Percentiles rank a stretch among this genome's conserved stretches.
Conservation (phyloP, 1,140 invertebrate species). For the Euura lappo region DNA sequence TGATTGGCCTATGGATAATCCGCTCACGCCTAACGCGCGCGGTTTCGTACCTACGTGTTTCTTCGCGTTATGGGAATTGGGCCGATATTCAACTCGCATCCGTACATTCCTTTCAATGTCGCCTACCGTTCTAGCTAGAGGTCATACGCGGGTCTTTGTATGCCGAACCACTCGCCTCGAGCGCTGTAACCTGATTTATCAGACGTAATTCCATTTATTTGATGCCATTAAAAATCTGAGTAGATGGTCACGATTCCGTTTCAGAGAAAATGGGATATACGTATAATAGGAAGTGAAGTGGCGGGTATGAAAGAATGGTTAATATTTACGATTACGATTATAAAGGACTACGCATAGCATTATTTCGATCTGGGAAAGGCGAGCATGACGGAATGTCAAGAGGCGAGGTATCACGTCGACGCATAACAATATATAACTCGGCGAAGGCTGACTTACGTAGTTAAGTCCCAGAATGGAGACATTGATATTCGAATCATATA, state of each 20-base stretch:
- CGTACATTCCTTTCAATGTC: constrained; percentile 58
- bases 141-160: constrained; percentile 51
- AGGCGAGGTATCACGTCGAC: constrained; percentile 36
- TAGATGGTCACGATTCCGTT: too few relatives aligned
- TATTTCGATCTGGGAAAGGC: constrained; percentile 60
- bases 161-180: constrained; percentile 30
- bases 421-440: constrained; percentile 45
- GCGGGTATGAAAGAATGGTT: constrained; percentile 23
- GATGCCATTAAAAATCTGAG: too few relatives aligned
- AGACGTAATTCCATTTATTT: neutral
- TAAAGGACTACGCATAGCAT: constrained; percentile 54
- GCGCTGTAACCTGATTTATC: neutral
- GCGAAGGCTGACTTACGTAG: neutral
- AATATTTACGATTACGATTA: constrained; percentile 61
- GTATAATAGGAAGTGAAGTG: too few relatives aligned
- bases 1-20: neutral
- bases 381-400: constrained; percentile 57
- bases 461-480: constrained; percentile 1
- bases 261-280: too few relatives aligned
- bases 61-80: constrained; percentile 36
- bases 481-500: constrained; percentile 54
- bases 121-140: constrained; percentile 40
- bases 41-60: neutral
- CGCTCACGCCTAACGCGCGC: neutral
- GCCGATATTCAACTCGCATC: constrained; percentile 48